A percentile compares a stretch with the other conserved stretches of the same genome.
Evolutionary conservation across 2,888 invertebrate genomes (phyloP).

Genomic region (Caenorhabditis sinica): DNA sequence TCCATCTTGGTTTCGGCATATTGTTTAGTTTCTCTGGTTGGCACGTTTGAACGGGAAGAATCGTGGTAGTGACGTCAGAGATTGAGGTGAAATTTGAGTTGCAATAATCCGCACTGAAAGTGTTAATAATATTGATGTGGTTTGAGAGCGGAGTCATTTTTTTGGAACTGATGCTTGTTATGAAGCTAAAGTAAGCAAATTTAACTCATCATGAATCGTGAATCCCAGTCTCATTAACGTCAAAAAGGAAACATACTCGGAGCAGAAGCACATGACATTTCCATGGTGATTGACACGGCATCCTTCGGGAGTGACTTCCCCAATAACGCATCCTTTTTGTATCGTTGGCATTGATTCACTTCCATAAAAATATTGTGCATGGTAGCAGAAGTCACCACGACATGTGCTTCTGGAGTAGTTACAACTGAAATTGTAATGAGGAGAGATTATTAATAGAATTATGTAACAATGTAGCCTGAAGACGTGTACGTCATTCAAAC

Average conservation of each 20-base stretch:
- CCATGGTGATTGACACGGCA: constrained; percentile 71
- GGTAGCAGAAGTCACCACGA: constrained; percentile 63
- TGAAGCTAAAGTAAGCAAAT: too few species aligned
- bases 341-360: constrained; percentile 50
- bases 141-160: too few species aligned
- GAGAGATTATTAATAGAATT: too few species aligned
- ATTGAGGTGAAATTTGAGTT: constrained; percentile 62
- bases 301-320: constrained; percentile 58
- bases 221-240: background rate
- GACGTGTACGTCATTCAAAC: too few species aligned
- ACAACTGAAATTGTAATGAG: constrained; percentile 19
- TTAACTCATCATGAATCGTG: too few species aligned
- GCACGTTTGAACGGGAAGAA: constrained; percentile 67
- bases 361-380: constrained; percentile 63
- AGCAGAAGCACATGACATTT: constrained; percentile 69
- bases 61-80: constrained; percentile 21
- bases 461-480: too few species aligned
- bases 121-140: too few species aligned
- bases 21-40: constrained; percentile 58
- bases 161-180: too few species aligned
- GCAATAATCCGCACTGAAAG: constrained; percentile 65
- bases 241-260: constrained; percentile 42
- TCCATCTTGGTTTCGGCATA: constrained; percentile 65
- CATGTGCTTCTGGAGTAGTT: constrained; percentile 40
- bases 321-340: constrained; percentile 69